Conservation (phyloP, 2,113 vertebrate genomes). For the Corythornis vintsioides region DNA sequence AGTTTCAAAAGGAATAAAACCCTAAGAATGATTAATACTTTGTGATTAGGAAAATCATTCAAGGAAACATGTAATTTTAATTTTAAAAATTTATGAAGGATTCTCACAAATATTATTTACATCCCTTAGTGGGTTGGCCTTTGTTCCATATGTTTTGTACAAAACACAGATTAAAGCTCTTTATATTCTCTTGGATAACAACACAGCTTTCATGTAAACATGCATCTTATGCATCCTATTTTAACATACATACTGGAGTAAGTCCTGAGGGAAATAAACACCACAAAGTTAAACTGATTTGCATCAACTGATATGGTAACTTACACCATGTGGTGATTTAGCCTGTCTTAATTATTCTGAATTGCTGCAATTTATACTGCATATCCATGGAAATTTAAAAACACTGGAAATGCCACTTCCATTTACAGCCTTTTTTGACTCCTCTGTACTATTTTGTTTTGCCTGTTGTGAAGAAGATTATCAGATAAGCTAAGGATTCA, state of each 20-base stretch:
- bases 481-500: background rate
- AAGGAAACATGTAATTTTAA: background rate
- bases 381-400: background rate
- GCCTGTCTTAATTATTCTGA: background rate
- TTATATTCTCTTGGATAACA: background rate
- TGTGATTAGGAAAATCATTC: conserved; percentile 32
- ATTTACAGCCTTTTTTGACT: background rate
- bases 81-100: conserved; percentile 2
- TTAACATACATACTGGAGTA: background rate
- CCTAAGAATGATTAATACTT: background rate
- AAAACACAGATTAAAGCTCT: background rate
- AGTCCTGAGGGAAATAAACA: background rate
- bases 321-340: background rate
- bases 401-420: background rate
- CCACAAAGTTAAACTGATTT: background rate
- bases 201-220: background rate
- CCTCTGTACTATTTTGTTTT: background rate
- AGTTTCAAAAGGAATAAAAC: background rate
- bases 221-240: background rate
- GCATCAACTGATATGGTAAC: background rate
- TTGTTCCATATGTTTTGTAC: conserved; percentile 6
- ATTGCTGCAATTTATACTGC: background rate
- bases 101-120: background rate
- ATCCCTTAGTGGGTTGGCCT: background rate
- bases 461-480: background rate